Conservation (phyloP, 2,888 invertebrate genomes). For the Ecliptopera silaceata region DNA sequence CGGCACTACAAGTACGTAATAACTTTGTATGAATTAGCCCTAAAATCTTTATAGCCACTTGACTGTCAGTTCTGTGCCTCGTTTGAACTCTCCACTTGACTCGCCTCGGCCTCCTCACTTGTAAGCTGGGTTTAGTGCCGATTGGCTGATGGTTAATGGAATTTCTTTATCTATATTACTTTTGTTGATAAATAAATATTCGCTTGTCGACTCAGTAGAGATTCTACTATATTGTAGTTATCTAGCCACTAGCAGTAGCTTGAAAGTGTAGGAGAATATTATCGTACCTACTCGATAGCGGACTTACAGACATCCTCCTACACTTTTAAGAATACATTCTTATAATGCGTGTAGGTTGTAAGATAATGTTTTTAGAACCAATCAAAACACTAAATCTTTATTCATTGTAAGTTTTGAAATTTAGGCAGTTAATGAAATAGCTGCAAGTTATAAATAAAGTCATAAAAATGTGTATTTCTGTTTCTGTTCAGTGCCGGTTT, state of each 20-base stretch:
- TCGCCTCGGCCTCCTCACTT: conserved; percentile 13
- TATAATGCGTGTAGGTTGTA: too few relatives aligned
- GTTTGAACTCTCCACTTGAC: conserved; percentile 30
- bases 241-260: too few relatives aligned
- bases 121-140: neutral
- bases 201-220: neutral
- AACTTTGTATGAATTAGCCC: conserved; percentile 52
- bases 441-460: too few relatives aligned
- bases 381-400: too few relatives aligned
- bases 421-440: too few relatives aligned
- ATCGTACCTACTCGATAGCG: too few relatives aligned
- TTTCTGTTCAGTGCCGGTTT: neutral
- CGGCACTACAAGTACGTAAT: conserved; percentile 42
- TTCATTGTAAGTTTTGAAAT: too few relatives aligned
- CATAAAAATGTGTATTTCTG: neutral
- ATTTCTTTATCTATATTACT: neutral
- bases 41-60: conserved; percentile 48
- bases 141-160: neutral
- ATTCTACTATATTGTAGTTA: too few relatives aligned
- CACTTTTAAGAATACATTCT: too few relatives aligned
- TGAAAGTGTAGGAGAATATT: too few relatives aligned
- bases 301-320: too few relatives aligned
- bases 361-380: too few relatives aligned
- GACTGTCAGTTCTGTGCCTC: conserved; percentile 40
- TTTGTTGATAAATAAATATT: neutral